phyloP scores from a whole-genome alignment of 2,113 vertebrate species.

The Genyomyrus donnyi region DNA sequence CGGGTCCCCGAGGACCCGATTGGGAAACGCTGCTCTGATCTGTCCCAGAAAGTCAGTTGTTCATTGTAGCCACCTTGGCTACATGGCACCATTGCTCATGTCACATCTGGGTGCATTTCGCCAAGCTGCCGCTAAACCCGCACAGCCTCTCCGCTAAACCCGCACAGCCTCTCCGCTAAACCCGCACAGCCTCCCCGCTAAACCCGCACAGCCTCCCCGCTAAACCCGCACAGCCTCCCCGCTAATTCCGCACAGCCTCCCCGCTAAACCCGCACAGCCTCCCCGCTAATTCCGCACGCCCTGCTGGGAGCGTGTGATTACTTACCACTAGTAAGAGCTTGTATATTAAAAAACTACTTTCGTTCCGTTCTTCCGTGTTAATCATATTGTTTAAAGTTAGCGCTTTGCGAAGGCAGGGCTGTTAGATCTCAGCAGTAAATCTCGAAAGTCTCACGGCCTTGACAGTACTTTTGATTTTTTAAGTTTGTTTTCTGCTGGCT shows the following conservation, averaged over 20 bases:
- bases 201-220: too few species aligned
- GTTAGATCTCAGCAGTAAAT: neutral
- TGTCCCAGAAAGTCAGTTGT: neutral
- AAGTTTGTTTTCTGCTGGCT: neutral
- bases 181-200: neutral
- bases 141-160: neutral
- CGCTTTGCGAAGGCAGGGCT: neutral
- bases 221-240: neutral
- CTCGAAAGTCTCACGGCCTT: neutral
- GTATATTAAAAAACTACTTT: neutral
- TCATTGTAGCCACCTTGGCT: neutral
- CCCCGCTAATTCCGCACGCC: neutral
- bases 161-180: too few species aligned
- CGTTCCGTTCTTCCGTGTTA: neutral
- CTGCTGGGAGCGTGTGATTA: neutral
- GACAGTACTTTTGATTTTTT: conserved; percentile 11
- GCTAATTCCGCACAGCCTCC: neutral
- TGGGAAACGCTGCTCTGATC: neutral
- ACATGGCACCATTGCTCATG: neutral
- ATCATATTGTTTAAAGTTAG: neutral
- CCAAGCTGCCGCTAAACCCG: neutral
- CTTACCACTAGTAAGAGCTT: neutral
- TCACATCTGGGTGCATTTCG: neutral
- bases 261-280: neutral
- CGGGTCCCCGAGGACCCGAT: neutral